phyloP scores from a whole-genome alignment of 92 coral and sea anemone species.

The Epizoanthus stellaris region DNA sequence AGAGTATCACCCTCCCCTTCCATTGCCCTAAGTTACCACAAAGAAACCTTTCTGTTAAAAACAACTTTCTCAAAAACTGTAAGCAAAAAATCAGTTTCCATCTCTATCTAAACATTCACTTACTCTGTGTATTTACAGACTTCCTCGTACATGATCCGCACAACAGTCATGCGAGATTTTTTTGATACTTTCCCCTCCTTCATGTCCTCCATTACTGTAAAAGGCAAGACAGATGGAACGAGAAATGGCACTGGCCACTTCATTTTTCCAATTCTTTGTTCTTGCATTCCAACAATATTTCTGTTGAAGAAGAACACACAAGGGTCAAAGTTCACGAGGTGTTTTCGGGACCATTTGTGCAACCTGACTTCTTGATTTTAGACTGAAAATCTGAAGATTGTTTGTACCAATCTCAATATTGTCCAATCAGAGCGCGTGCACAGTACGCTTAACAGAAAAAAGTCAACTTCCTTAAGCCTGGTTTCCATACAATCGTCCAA shows the following conservation, averaged over 20 bases:
- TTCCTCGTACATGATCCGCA: slow-evolving; percentile 4
- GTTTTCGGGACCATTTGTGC: too few species aligned
- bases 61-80: background rate
- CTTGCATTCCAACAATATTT: background rate
- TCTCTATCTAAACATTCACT: background rate
- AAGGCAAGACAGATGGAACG: background rate
- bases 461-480: too few species aligned
- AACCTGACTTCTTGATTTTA: too few species aligned
- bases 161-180: background rate
- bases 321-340: too few species aligned
- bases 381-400: too few species aligned
- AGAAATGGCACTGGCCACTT: slow-evolving; percentile 2
- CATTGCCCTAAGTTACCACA: background rate
- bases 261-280: background rate
- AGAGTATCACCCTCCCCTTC: too few species aligned
- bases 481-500: too few species aligned
- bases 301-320: too few species aligned
- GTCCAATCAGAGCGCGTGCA: too few species aligned
- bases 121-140: background rate
- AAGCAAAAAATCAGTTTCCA: background rate
- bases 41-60: background rate
- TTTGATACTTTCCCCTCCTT: background rate
- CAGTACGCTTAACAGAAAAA: too few species aligned
- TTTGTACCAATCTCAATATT: too few species aligned
- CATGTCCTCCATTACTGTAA: background rate